Base-by-base conservation (phyloP, 2,888 invertebrate species). In the Halictus quadricinctus region DNA sequence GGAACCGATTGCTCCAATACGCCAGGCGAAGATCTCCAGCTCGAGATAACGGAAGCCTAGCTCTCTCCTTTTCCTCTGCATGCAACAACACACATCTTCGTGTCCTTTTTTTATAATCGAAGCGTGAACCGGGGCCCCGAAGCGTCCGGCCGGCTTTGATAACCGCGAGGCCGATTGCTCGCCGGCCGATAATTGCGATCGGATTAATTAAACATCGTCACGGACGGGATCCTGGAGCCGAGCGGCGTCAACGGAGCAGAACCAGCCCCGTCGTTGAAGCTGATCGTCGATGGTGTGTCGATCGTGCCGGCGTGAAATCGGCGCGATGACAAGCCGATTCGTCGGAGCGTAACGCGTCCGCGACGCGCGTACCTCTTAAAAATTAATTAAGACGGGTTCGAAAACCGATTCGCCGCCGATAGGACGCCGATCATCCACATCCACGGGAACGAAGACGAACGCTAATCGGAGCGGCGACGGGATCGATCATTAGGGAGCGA, bases 11-110 rank as follows among this genome's bases (percentile, higher is more conserved):
- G 60, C 72, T 76, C 41, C 54, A 74, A 74, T 74, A 25, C 25
- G 12, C 10, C 58, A 43, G 66, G 73, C 54, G 54, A 70, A 29
- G 76, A 82, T 79, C 75, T 69, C 69, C 64, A n/a, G 70, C 60
- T 18, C 80, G 80, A 76, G 76, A 83, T 73, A 84, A 58, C 76
- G 64, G 64, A 18, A 29, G 64, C 64, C 64, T 64, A 64, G 64
- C 64, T 64, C 83, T 64, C 83, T 89, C 88, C 88, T 79, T 54
- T 81, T 75, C 83, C 73, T 54, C 76, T 79, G 84, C 87, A 87
- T 80, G 84, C 78, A 79, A 60, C 5, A 83, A 85, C 84, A 87
- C 89, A n/a, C 58, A n/a, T 12, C 89, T 90, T 88, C 88, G 88
- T 83, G 88, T 86, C 86, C 76, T 88, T 79, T 36, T 29, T 77